Evolutionary conservation across 1,140 invertebrate species (phyloP), one percentile per base, ranked within the genome.

Genomic region (Grapholita molesta): DNA sequence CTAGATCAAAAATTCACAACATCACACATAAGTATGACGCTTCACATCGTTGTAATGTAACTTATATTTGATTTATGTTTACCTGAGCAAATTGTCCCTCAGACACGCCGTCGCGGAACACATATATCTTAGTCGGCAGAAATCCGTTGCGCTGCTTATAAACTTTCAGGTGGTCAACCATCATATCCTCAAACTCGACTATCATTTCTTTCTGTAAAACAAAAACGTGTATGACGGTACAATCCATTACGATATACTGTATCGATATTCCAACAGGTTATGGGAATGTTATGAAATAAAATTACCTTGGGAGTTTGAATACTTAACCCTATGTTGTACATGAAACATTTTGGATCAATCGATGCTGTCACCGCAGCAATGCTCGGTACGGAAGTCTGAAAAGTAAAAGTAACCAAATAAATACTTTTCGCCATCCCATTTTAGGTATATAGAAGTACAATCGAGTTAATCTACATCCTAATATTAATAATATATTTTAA

Each of bases 21-120:
- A n/a, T n/a, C n/a, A n/a, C n/a, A n/a, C n/a, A n/a, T n/a, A n/a
- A n/a, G n/a, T n/a, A n/a, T n/a, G n/a, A n/a, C n/a, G n/a, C n/a
- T n/a, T n/a, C n/a, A n/a, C n/a, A n/a, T n/a, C n/a, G n/a, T n/a
- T n/a, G n/a, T 30, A 64, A 48, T 23, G 15, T 38, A 12, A 6
- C 64, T 66, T 11, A 28, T 4, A 30, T 4, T 30, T 30, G 28
- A 4, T n/a, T 1, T 48, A 48, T 2, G 18, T 21, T 8, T 67
- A 96, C 94, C 79, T 94, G 91, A 0, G 92, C 78, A 83, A 98
- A 98, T 75, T 98, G 96, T 0, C 97, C 97, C 79, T 98, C 97
- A 2, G 96, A 96, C 0, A 99, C 97, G 3, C 97, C 97, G 83
- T 98, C 97, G 8, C 97, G 93, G 84, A 95, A 98, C 67, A 96